Percentiles rank a stretch among this genome's conserved stretches.
phyloP scores from a whole-genome alignment of 1,140 invertebrate species.

The Pantala flavescens region DNA sequence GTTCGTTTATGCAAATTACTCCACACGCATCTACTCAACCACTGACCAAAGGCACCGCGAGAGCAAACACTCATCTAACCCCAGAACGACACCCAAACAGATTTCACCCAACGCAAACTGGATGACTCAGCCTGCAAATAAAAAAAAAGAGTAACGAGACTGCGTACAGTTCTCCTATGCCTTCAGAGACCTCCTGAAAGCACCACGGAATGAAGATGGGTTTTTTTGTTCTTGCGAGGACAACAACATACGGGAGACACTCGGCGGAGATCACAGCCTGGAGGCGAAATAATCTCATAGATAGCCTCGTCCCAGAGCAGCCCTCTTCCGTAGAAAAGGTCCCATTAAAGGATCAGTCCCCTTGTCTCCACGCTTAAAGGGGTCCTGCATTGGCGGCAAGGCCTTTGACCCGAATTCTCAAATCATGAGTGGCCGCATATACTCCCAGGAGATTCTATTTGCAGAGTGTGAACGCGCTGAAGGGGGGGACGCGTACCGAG shows the following conservation, averaged over 20 bases:
- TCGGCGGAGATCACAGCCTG: background rate
- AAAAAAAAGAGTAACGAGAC: no score
- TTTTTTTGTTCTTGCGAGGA: background rate
- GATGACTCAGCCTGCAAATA: no score
- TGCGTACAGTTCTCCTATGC: no score
- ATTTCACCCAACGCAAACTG: no score
- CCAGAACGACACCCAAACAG: no score
- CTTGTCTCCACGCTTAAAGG: background rate
- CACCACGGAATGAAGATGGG: no score
- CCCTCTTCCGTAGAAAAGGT: background rate
- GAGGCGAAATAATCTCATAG: background rate
- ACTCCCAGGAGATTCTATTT: slow-evolving; percentile 9
- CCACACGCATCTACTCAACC: no score
- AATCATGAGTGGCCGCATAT: background rate
- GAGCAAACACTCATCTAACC: no score
- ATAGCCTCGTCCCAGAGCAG: background rate
- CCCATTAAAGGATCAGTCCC: background rate
- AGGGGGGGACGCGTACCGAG: background rate
- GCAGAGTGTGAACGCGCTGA: background rate
- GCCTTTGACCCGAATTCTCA: background rate
- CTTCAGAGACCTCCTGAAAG: no score
- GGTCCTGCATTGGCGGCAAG: background rate
- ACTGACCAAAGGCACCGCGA: no score
- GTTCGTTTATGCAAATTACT: no score
- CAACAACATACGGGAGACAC: background rate